These are phyloP conservation scores for Acrobasis repandana DNA, from an alignment of 2,888 invertebrate genomes.

Conservation along the genomic window DNA sequence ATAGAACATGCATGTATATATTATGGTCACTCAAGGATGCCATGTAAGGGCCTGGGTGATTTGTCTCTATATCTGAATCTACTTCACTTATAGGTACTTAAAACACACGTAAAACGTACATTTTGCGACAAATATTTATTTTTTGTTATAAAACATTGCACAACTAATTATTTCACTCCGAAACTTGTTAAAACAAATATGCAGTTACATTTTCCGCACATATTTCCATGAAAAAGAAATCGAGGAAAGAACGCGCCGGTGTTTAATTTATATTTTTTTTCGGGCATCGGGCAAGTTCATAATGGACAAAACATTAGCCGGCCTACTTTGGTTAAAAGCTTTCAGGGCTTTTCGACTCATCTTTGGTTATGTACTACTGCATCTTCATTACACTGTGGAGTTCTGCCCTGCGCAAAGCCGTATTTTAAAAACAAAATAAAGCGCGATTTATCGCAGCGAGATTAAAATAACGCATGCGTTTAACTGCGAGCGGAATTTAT, in stretches of 20 bases:
- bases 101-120: too few species aligned
- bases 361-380: constrained; percentile 44
- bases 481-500: constrained; percentile 1
- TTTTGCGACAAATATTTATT: not conserved
- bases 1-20: too few species aligned
- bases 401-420: not conserved
- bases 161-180: not conserved
- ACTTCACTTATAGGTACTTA: too few species aligned
- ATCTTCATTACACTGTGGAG: constrained; percentile 15
- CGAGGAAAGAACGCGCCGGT: constrained; percentile 41
- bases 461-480: constrained; percentile 3
- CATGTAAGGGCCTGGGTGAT: too few species aligned
- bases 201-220: constrained; percentile 20
- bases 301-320: constrained; percentile 78
- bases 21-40: too few species aligned
- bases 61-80: too few species aligned
- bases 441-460: not conserved
- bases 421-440: constrained; percentile 7
- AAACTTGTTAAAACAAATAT: constrained; percentile 9
- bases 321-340: constrained; percentile 71
- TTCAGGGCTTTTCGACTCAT: constrained; percentile 67
- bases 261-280: constrained; percentile 68
- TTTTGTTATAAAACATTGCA: not conserved
- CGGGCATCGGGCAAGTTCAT: constrained; percentile 55
- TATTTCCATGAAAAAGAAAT: constrained; percentile 43